These are phyloP conservation scores for Aspidapion aeneum DNA, from an alignment of 2,888 invertebrate genomes.

Conservation along the genomic window DNA sequence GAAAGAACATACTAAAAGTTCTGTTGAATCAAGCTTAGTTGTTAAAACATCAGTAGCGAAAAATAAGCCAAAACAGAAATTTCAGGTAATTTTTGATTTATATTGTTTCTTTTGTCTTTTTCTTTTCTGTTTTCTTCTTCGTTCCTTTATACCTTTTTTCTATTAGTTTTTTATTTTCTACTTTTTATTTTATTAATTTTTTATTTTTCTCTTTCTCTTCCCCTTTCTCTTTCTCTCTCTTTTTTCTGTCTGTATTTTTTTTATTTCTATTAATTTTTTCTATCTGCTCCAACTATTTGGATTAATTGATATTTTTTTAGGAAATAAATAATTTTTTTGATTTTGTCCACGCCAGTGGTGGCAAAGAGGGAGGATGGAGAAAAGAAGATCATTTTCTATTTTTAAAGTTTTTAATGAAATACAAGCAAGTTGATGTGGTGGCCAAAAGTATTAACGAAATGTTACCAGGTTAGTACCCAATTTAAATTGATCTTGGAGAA, in stretches of 20 bases:
- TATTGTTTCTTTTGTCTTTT: too few relatives aligned
- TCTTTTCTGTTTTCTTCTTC: too few relatives aligned
- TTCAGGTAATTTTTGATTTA: background rate
- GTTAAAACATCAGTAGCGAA: background rate
- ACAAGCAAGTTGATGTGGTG: constrained; percentile 34
- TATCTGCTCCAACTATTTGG: too few relatives aligned
- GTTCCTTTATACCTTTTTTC: too few relatives aligned
- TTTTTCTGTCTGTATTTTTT: too few relatives aligned
- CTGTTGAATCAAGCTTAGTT: background rate
- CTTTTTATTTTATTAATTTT: too few relatives aligned
- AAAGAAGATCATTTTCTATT: constrained; percentile 56
- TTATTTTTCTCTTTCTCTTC: too few relatives aligned
- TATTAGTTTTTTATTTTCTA: too few relatives aligned
- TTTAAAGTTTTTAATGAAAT: constrained; percentile 43
- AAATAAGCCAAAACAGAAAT: background rate
- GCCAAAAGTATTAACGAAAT: constrained; percentile 34
- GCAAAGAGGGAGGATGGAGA: constrained; percentile 57
- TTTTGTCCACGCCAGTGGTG: constrained; percentile 50
- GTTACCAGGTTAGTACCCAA: constrained; percentile 43
- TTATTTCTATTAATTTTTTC: too few relatives aligned
- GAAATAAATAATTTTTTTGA: constrained; percentile 56
- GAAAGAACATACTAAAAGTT: background rate
- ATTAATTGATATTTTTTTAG: constrained; percentile 36
- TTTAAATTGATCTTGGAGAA: too few relatives aligned
- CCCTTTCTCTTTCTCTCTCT: too few relatives aligned